phyloP scores from a whole-genome alignment of 2,888 invertebrate species.

The Didymodactylos carnosus region DNA sequence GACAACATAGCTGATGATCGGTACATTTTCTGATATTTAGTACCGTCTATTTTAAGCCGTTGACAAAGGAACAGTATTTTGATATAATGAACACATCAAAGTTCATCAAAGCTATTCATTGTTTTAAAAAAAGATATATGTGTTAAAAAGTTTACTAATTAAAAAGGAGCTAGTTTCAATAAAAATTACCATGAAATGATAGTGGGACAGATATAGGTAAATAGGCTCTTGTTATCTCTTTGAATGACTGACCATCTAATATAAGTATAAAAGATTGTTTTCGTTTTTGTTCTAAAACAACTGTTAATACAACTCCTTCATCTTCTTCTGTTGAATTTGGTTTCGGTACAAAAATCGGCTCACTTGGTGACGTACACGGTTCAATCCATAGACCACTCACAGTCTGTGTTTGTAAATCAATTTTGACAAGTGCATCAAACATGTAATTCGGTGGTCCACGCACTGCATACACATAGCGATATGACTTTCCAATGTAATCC shows the following conservation, averaged over 20 bases:
- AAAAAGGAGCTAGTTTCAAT: no score
- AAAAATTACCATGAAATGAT: constrained; percentile 26
- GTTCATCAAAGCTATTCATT: no score
- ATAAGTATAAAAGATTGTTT: constrained; percentile 22
- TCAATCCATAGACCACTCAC: not conserved
- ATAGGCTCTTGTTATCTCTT: constrained; percentile 19
- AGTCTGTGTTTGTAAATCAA: not conserved
- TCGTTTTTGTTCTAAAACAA: constrained; percentile 22
- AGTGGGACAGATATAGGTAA: constrained; percentile 25
- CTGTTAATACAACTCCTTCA: constrained; percentile 24
- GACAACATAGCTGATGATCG: no score
- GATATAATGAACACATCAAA: no score
- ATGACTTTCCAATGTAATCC: not conserved
- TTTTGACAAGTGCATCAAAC: not conserved
- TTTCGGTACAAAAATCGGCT: constrained; percentile 24
- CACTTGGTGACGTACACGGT: constrained; percentile 14
- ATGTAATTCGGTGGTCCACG: not conserved
- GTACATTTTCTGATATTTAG: no score
- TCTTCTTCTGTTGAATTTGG: constrained; percentile 22
- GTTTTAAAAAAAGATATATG: no score
- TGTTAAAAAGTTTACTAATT: no score
- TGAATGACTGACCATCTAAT: constrained; percentile 23
- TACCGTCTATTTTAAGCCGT: no score
- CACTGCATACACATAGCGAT: not conserved
- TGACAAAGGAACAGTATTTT: no score